Base-by-base conservation (phyloP, 64 coral and sea anemone species). In the Cladopsammia gracilis region DNA sequence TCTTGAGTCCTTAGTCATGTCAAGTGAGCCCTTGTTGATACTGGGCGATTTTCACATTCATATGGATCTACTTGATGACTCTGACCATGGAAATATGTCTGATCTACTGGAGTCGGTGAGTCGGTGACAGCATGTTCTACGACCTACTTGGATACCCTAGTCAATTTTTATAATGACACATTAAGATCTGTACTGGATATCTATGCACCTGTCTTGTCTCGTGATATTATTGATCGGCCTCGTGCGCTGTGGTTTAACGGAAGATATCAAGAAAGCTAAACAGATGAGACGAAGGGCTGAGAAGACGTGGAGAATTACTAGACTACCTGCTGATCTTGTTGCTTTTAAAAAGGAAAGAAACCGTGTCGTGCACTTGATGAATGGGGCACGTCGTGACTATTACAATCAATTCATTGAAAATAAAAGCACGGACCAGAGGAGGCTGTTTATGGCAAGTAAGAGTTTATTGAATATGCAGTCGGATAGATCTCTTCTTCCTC, bases 211-310 rank as follows among this genome's bases (percentile, higher is more conserved):
- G 66, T 70, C 24, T 23, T 7, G 24, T 9, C 19, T 70, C 24
- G 0, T 24, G 66, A 70, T 70, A 70, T 70, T 3, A 70, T 20
- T 70, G 24, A 20, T 8, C 20, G 66, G 20, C 66, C 66, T 70
- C 23, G 19, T 23, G 66, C 66, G n/a, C 66, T 20, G 19, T 22
- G 19, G 66, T 70, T 70, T 24, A 70, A 70, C n/a, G 66, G 66
- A 70, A 70, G 66, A 70, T 70, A 70, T 70, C 66, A n/a, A 3
- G 24, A 25, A 23, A 70, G 66, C 66, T 70, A 70, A 70, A 25
- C 66, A 4, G 24, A 25, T 6, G 24, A 70, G 66, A 70, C 66
- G 66, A 70, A 70, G 66, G 66, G 66, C 66, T 70, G 66, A 73
- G 11, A 73, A 73, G 70, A 73, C 1, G 13, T 44, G 24, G 26